Evolutionary conservation across 1,140 invertebrate genomes (phyloP).

Genomic region (Tribolium castaneum): DNA sequence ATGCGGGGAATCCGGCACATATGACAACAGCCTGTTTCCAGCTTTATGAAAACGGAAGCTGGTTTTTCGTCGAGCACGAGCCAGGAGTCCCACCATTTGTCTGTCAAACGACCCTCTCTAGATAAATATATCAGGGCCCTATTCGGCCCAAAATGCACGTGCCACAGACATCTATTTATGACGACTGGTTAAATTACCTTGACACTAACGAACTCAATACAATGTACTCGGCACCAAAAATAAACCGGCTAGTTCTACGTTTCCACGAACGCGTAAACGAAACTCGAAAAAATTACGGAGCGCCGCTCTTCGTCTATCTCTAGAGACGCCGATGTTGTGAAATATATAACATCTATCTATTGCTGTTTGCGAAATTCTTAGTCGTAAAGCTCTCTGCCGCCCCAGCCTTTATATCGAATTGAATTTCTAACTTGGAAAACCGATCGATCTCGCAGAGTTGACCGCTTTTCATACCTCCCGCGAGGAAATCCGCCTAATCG

Average conservation of each 20-base stretch:
- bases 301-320: constrained; percentile 10
- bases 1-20: constrained; percentile 57
- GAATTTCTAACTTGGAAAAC: constrained; percentile 34
- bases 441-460: constrained; percentile 35
- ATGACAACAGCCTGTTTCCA: constrained; percentile 62
- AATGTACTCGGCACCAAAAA: constrained; percentile 44
- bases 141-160: constrained; percentile 46
- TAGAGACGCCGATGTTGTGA: constrained; percentile 40
- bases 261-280: constrained; percentile 45
- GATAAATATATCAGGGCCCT: constrained; percentile 58
- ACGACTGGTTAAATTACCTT: constrained; percentile 62
- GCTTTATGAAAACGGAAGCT: constrained; percentile 63
- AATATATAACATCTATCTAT: constrained; percentile 52
- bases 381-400: constrained; percentile 41
- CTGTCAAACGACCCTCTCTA: constrained; percentile 58
- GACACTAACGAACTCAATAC: constrained; percentile 58
- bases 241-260: constrained; percentile 40
- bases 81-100: constrained; percentile 59
- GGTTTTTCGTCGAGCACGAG: constrained; percentile 50
- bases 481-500: constrained; percentile 26
- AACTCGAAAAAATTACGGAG: constrained; percentile 40
- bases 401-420: constrained; percentile 41
- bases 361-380: constrained; percentile 51
- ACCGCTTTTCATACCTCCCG: constrained; percentile 35
- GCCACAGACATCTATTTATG: constrained; percentile 58